Conservation (phyloP, 2,888 invertebrate genomes). For the Aphodius granarius region DNA sequence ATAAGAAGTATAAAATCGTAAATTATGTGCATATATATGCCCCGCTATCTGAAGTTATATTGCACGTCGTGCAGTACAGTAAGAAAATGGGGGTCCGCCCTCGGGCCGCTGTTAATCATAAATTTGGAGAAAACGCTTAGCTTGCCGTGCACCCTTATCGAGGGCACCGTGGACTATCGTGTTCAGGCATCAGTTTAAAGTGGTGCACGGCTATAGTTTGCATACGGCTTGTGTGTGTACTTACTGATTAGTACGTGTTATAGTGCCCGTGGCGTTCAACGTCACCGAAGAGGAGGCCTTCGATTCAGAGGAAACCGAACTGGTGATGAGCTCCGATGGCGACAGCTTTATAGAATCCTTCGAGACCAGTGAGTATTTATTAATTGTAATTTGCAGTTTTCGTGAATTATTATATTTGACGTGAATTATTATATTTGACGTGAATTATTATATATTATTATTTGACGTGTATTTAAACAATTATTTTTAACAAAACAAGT, state of each 20-base stretch:
- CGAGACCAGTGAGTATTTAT: conserved; percentile 59
- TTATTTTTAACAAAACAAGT: too few relatives aligned
- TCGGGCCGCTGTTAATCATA: conserved; percentile 12
- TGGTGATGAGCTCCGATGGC: conserved; percentile 57
- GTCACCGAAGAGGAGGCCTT: conserved; percentile 57
- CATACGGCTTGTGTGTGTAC: conserved; percentile 27
- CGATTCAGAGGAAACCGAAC: conserved; percentile 56
- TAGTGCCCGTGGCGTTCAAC: conserved; percentile 54
- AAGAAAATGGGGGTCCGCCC: neutral
- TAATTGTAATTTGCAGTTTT: neutral
- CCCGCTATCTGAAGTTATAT: neutral
- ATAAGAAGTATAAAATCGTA: neutral
- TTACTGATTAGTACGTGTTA: conserved; percentile 37
- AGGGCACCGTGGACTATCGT: conserved; percentile 40
- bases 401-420: neutral
- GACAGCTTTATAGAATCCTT: conserved; percentile 58
- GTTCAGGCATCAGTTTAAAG: conserved; percentile 37
- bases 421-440: neutral
- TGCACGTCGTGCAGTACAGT: neutral
- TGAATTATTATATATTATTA: too few relatives aligned
- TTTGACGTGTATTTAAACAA: too few relatives aligned
- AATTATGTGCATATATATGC: neutral
- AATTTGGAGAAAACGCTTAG: conserved; percentile 22
- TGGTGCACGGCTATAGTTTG: conserved; percentile 30
- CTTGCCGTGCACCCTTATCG: conserved; percentile 21